Evolutionary conservation across 2,888 invertebrate species (phyloP), one percentile per base, ranked within the genome.

Genomic region (Epicampocera succincta): DNA sequence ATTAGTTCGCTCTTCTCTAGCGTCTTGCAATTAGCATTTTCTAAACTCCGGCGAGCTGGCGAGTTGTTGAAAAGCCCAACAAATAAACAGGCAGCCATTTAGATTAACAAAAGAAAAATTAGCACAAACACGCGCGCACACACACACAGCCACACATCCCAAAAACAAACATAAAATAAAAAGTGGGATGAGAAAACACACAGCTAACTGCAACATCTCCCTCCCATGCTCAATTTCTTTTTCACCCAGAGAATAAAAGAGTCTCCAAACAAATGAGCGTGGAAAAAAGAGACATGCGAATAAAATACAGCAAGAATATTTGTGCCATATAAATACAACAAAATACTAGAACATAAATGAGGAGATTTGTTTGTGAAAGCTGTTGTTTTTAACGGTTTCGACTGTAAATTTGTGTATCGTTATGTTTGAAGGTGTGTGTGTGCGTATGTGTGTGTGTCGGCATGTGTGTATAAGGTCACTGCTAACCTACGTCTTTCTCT

Each of bases 391-490:
- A 38, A 56, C 17, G 33, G 15, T 21, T 50, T 19, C 21, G 6
- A 29, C 3, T 9, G 33, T 8, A 33, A 33, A 9, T 6, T 6
- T 33, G 8, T 33, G 8, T 33, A 9, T 21, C 1, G 19, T 13
- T 33, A 58, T 13, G 48, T 19, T 15, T 42, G 9, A 15, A 5
- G 50, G 15, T 42, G 15, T 38, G 46, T 54, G 25, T 25, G 33
- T 33, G 3, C 9, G 33, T 8, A 9, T 33, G 33, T 21, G 4
- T 60, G 40, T 33, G 38, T 9, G 48, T 19, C 15, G 25, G 9
- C 17, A 6, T 50, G 15, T 42, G 15, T 38, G 46, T 54, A 56
- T 79, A 79, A 79, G 79, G 73, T 79, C 73, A 79, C 68, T 73
- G 79, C 68, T 79, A 66, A 68, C 48, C 15, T 56, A 54, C 21